Base-by-base conservation (phyloP, 2,113 vertebrate genomes). In the Melanostigma gelatinosum region DNA sequence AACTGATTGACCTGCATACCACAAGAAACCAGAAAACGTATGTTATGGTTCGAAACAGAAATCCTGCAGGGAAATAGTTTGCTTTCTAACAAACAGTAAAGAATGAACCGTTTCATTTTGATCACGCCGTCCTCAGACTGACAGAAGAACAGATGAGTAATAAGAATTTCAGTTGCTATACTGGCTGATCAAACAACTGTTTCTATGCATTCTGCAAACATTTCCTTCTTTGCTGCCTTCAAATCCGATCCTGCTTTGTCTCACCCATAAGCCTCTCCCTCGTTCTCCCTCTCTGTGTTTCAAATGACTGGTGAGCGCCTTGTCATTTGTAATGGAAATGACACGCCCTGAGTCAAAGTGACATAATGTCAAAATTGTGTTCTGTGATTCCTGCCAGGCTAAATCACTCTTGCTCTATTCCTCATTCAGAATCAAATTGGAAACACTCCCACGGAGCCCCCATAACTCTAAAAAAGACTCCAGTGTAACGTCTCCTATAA, bases 331-430 rank as follows among this genome's bases (percentile, higher is more conserved):
- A 89, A 92, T 80, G 65, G 65, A 85, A 90, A 88, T 88, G 88
- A 84, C 88, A 87, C 66, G 36, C 82, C 78, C 67, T 77, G 83
- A 93, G 89, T 90, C 75, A 89, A 92, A 89, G 75, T 93, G 91
- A 94, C 91, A 89, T 82, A 73, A 57, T 92, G 89, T 91, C 90
- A 94, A 88, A 91, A 81, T 74, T 66, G 63, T 57, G 89, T 85
- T 77, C 84, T 67, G 69, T 73, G 84, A 91, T 85, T 90, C 74
- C 69, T 88, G 79, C 77, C 82, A 77, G 85, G 80, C 86, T 79
- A 54, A 84, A 86, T 91, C 79, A 74, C 22, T 87, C 79, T 72
- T 44, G 42, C 84, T 78, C 69, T 65, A 46, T 83, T 79, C 63
- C 62, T 88, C 80, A 79, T 84, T 84, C 73, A 81, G 65, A 91